A percentile compares a stretch with the other conserved stretches of the same genome.
phyloP scores from a whole-genome alignment of 2,888 invertebrate genomes.

The Pollenia labialis region DNA sequence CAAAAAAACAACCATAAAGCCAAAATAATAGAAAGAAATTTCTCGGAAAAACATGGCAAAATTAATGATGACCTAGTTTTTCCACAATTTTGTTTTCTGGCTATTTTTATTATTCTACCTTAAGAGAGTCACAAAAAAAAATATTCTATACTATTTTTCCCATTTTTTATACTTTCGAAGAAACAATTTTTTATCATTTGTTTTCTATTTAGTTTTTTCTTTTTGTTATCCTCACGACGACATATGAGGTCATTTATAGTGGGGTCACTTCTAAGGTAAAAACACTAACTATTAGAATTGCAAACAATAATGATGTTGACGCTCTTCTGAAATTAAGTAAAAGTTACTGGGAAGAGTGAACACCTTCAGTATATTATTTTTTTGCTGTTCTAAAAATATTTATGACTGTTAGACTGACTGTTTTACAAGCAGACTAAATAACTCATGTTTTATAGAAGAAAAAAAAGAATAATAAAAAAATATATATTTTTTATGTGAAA shows the following conservation, averaged over 20 bases:
- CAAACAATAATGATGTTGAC: neutral
- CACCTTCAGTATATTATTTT: neutral
- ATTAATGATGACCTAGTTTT: slow-evolving; percentile 71
- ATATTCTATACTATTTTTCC: slow-evolving; percentile 9
- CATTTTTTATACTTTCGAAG: slow-evolving; percentile 14
- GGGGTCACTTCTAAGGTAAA: slow-evolving; percentile 57
- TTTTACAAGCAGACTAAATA: slow-evolving; percentile 16
- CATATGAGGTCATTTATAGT: slow-evolving; percentile 61
- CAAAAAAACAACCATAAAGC: neutral
- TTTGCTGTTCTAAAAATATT: slow-evolving; percentile 17
- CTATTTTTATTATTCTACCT: slow-evolving; percentile 54
- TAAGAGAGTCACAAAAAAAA: slow-evolving; percentile 60
- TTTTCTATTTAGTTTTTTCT: slow-evolving; percentile 27
- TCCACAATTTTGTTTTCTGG: slow-evolving; percentile 13
- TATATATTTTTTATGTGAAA: neutral
- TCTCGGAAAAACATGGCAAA: slow-evolving; percentile 11
- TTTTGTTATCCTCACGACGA: slow-evolving; percentile 46
- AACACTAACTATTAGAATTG: neutral
- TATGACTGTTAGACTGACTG: slow-evolving; percentile 19
- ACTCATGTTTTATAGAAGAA: slow-evolving; percentile 12
- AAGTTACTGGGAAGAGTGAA: neutral
- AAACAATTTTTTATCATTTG: slow-evolving; percentile 43
- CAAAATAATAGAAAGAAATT: neutral
- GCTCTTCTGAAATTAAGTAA: too few species aligned
- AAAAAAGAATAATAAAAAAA: neutral